These are phyloP conservation scores for Ciconia nigra DNA, from an alignment of 2,797 vertebrate species.

Conservation along the genomic window DNA sequence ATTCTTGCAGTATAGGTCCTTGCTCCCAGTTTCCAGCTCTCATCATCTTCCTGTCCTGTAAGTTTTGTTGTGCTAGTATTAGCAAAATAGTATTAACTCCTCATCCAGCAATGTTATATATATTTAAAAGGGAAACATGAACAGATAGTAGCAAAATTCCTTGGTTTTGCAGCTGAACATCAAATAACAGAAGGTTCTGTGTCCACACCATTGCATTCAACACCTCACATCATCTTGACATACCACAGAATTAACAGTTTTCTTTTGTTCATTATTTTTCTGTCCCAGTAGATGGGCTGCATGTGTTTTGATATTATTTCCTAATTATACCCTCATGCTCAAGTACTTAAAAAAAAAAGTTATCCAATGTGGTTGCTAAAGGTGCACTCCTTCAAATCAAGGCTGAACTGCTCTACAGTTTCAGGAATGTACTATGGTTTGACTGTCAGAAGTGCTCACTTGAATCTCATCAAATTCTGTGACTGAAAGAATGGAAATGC, in stretches of 20 bases:
- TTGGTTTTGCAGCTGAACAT: neutral
- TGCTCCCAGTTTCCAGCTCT: neutral
- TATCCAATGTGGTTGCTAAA: neutral
- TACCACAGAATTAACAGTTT: neutral
- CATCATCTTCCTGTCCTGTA: neutral
- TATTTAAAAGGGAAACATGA: neutral
- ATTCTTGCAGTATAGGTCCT: neutral
- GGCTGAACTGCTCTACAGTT: neutral
- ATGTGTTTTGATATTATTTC: neutral
- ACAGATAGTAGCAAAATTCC: neutral
- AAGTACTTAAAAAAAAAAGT: too few species aligned
- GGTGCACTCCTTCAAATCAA: neutral
- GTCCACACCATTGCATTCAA: neutral
- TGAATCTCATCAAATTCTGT: neutral
- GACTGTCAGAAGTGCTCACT: neutral
- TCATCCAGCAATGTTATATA: neutral
- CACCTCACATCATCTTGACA: neutral
- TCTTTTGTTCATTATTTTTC: neutral
- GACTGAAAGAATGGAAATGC: neutral
- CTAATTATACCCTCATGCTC: neutral
- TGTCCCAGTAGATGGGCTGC: neutral
- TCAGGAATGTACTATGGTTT: neutral
- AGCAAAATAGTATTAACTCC: neutral
- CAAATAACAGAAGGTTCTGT: neutral
- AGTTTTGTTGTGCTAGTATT: neutral